These are phyloP conservation scores for Apeltes quadracus DNA, from an alignment of 2,113 vertebrate genomes.

Conservation along the genomic window DNA sequence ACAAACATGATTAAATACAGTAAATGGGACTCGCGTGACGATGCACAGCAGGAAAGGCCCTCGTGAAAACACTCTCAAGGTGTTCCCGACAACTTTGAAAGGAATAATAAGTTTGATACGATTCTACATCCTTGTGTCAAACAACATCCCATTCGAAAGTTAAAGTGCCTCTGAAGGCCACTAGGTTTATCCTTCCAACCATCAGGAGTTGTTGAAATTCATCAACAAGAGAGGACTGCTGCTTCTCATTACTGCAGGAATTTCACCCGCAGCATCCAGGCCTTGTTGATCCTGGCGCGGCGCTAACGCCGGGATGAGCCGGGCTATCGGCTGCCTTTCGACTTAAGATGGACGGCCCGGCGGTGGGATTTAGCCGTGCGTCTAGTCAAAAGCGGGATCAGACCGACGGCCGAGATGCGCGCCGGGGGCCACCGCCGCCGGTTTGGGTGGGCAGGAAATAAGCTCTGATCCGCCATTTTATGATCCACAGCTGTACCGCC, in stretches of 20 bases:
- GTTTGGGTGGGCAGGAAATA: slow-evolving; percentile 76
- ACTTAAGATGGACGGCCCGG: slow-evolving; percentile 45
- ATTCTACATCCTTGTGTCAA: no score
- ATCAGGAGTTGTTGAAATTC: slow-evolving; percentile 40
- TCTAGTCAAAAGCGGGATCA: slow-evolving; percentile 61
- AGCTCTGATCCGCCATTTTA: slow-evolving; percentile 66
- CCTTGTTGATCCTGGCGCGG: slow-evolving; percentile 56
- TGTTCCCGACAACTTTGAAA: no score
- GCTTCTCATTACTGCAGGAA: slow-evolving; percentile 71
- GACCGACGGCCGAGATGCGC: slow-evolving; percentile 36
- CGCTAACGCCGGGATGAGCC: slow-evolving; percentile 54
- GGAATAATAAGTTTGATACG: no score
- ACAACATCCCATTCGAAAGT: no score
- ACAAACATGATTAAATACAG: slow-evolving; percentile 73
- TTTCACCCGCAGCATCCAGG: slow-evolving; percentile 59
- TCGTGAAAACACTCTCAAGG: slow-evolving; percentile 33
- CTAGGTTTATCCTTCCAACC: slow-evolving; percentile 29
- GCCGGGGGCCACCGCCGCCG: slow-evolving; percentile 7
- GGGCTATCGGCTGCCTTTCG: slow-evolving; percentile 56
- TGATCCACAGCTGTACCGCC: slow-evolving; percentile 67
- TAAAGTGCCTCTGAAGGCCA: slow-evolving; percentile 17
- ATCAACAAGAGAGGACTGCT: slow-evolving; percentile 51
- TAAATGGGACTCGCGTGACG: slow-evolving; percentile 52
- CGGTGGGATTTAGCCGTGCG: slow-evolving; percentile 57
- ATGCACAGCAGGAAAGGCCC: slow-evolving; percentile 22